Conservation (phyloP, 2,888 invertebrate genomes). For the Drosophila trichaetosa region DNA sequence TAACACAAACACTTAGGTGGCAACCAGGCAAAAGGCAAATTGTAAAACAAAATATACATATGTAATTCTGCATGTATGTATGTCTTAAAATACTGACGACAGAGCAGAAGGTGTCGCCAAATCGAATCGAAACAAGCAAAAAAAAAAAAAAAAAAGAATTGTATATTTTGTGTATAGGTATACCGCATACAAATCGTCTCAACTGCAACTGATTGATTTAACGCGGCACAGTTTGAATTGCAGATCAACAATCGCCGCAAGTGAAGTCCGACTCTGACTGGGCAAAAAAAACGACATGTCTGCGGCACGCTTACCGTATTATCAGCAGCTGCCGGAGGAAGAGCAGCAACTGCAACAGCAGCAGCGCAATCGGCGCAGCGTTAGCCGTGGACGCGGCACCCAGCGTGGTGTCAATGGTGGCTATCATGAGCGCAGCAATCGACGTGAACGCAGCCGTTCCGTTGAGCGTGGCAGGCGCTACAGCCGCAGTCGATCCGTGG, state of each 20-base stretch:
- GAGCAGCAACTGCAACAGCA: slow-evolving; percentile 25
- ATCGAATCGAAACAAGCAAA: slow-evolving; percentile 25
- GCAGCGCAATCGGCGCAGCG: slow-evolving; percentile 25
- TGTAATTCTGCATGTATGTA: slow-evolving; percentile 3
- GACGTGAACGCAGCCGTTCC: slow-evolving; percentile 59
- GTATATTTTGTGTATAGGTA: slow-evolving; percentile 72
- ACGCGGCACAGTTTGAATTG: slow-evolving; percentile 83
- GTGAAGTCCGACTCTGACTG: slow-evolving; percentile 15
- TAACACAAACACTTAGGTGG: slow-evolving; percentile 8
- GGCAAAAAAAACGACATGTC: slow-evolving; percentile 49
- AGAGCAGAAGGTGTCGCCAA: slow-evolving; percentile 28
- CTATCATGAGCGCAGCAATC: slow-evolving; percentile 31
- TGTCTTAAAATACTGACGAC: slow-evolving; percentile 13
- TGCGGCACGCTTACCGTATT: slow-evolving; percentile 72
- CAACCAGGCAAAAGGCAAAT: slow-evolving; percentile 19
- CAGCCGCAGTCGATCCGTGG: slow-evolving; percentile 61
- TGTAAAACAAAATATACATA: slow-evolving; percentile 1
- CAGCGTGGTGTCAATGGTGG: slow-evolving; percentile 31
- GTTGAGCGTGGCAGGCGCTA: slow-evolving; percentile 45
- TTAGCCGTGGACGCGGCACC: slow-evolving; percentile 6
- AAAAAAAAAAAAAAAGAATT: slow-evolving; percentile 13
- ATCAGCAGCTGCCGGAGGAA: slow-evolving; percentile 56
- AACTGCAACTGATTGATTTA: slow-evolving; percentile 79
- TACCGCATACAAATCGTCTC: slow-evolving; percentile 58
- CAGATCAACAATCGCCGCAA: slow-evolving; percentile 67